Evolutionary conservation across 1,140 invertebrate genomes (phyloP), one percentile per base, ranked within the genome.

Genomic region (Anoplolepis gracilipes): DNA sequence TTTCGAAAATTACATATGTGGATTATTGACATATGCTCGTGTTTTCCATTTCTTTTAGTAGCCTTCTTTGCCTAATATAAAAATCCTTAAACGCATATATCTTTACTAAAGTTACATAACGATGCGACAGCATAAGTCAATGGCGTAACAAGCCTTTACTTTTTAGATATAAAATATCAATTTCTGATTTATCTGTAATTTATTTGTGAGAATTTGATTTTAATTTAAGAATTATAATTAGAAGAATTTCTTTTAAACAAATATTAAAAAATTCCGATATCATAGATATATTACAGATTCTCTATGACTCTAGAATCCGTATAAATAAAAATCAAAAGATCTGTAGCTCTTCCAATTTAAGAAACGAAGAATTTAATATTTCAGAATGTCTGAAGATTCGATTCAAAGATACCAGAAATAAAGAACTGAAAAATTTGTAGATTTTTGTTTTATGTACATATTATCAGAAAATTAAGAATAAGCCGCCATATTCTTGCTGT

Each of bases 11-110:
- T 64, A n/a, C 39, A 13, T 53, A 8, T 5, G 25, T 4, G 19
- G 28, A 33, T 3, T 30, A 72, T 59, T 36, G 13, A 78, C 30
- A n/a, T 49, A 22, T 16, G 3, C 19, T 70, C 28, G 19, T 19
- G 13, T 59, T 59, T 42, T 59, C 19, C 19, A 22, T 0, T 70
- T 59, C 4, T 49, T 11, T 25, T 19, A 28, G 22, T 22, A 1
- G 6, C 10, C 11, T 73, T 73, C 16, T 59, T 57, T 57, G 19
- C 7, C 4, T n/a, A 25, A 61, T 16, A 22, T 11, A 28, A 6
- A 72, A 82, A 73, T 73, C 67, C 78, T 73, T 73, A 67, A n/a
- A 82, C 28, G 25, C 8, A 16, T 57, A 11, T n/a, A 46, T 72
- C 25, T 33, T 82, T 72, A 19, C 36, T 42, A 25, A 2, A 53